Evolutionary conservation across 2,113 vertebrate genomes (phyloP), one percentile per base, ranked within the genome.

Genomic region (Oncorhynchus tshawytscha): DNA sequence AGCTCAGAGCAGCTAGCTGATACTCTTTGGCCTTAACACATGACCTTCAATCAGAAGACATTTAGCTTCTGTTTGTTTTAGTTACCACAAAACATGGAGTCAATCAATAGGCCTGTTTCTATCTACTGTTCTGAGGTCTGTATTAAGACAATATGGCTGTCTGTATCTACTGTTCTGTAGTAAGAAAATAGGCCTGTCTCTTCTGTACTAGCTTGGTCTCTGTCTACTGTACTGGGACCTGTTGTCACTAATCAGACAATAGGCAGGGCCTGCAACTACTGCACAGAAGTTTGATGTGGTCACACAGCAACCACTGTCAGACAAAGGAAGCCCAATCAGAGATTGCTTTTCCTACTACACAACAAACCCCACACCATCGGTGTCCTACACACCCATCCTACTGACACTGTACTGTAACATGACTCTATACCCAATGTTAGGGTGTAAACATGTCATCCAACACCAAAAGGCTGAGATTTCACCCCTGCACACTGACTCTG

Each of bases 71-170:
- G 85, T 85, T 82, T 87, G 81, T 67, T 57, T 77, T 69, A 73
- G 77, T 87, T 87, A 82, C 82, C 70, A 82, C 82, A 67, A 85
- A 87, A 78, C 83, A 54, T 66, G 75, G 79, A 80, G 78, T 27
- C 27, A 27, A 27, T 27, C 27, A 27, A 66, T 54, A 57, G 82
- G 65, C 81, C 78, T 27, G 27, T 64, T 22, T 22, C 7, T 22
- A 12, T 8, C 6, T 22, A 8, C 60, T 64, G 22, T 24, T 8
- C 49, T 51, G 15, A 16, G 15, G 4, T 4, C 49, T 51, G 49
- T 51, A 51, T 12, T 15, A 60, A 60, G 59, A 22, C 59, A 57
- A 5, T 57, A 57, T 4, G 7, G 3, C 54, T 57, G 8, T 39
- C 39, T 39, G 0, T 39, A 39, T 39, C 39, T 9, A 9, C 34